Base-by-base conservation (phyloP, 2,797 vertebrate genomes). In the Hydrophis major region DNA sequence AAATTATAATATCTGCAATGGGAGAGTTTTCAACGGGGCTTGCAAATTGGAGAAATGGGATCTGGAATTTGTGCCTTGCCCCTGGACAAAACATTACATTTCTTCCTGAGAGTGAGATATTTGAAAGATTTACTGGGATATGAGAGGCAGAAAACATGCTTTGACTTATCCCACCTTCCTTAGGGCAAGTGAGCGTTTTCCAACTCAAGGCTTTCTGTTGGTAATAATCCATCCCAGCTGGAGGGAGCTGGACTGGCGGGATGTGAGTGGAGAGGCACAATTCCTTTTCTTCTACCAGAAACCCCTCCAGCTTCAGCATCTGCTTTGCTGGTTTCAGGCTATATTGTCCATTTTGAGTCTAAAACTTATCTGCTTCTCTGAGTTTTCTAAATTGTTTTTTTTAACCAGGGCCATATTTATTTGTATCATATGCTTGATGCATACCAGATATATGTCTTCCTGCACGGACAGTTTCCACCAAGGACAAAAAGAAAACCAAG, bases 1-100 rank as follows among this genome's bases (percentile, higher is more conserved):
- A 94, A 94, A 93, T 28, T 4, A 55, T 93, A 7, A 88, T 1
- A 91, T 42, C 78, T 83, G 78, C 42, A 83, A 6, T 47, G 37
- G 74, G 74, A 25, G 78, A 47, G 42, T 83, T 83, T 83, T 83
- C 22, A 25, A 22, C 22, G 10, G 74, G 78, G 50, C 63, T 90
- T 27, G 89, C 8, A 61, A 56, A 61, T 25, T 25, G 89, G n/a
- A 27, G 32, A 27, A 37, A 14, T 27, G 57, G 69, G 20, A 42
- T 16, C 74, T 74, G 69, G 8, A 28, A 91, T 3, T 27, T 59
- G 25, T 22, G 5, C 59, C 47, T 87, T 87, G 90, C 32, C 37
- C 28, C 28, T 55, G 16, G 32, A 20, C 13, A 18, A 25, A 13
- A 14, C 5, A 2, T 14, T 18, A 3, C 37, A 14, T 22, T 53